These are phyloP conservation scores for Troilus luridus DNA, from an alignment of 2,888 invertebrate genomes.

Conservation along the genomic window DNA sequence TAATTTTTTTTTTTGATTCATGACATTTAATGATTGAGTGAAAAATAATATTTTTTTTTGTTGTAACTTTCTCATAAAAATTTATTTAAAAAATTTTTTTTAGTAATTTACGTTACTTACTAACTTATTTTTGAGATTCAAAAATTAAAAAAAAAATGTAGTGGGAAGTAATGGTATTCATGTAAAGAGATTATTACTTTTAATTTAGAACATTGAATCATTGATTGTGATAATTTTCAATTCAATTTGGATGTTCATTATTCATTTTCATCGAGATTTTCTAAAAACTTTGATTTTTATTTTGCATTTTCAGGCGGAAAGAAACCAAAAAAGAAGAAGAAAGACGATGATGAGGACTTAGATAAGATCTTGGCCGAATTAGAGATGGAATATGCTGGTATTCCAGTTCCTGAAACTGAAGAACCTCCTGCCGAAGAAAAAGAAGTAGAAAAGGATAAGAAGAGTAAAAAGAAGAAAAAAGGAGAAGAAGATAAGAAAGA, in stretches of 20 bases:
- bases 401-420: constrained; percentile 66
- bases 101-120: no score
- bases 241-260: not conserved
- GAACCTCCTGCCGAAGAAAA: constrained; percentile 64
- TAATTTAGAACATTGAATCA: no score
- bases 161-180: no score
- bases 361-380: constrained; percentile 88
- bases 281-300: not conserved
- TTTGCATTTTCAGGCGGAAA: constrained; percentile 64
- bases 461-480: constrained; percentile 64
- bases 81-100: no score
- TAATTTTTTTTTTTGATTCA: no score
- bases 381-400: constrained; percentile 82
- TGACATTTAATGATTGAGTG: no score
- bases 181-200: no score
- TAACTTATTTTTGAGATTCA: no score
- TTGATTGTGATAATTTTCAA: no score
- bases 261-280: not conserved
- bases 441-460: constrained; percentile 63
- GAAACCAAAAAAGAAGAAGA: constrained; percentile 77
- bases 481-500: constrained; percentile 66
- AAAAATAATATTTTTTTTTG: no score
- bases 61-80: no score
- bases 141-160: no score
- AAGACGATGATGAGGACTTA: constrained; percentile 84